These are phyloP conservation scores for Biston betularia DNA, from an alignment of 2,888 invertebrate species.

Conservation along the genomic window DNA sequence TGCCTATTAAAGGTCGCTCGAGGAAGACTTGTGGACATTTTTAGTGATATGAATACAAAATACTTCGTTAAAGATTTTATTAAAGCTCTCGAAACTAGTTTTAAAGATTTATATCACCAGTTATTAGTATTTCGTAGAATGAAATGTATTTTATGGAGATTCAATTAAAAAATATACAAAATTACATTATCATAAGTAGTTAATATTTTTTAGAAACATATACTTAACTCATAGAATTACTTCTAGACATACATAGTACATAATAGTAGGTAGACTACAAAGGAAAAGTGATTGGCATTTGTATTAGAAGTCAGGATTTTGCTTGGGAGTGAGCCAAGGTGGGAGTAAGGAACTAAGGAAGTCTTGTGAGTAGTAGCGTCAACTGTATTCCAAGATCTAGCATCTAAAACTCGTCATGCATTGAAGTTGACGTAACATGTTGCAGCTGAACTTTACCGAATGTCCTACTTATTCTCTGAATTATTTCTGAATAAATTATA, in stretches of 20 bases:
- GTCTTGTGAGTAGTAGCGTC: too few relatives aligned
- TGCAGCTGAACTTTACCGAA: constrained; percentile 39
- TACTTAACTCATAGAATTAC: too few relatives aligned
- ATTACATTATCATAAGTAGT: neutral
- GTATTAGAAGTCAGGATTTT: too few relatives aligned
- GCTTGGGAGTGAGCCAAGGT: too few relatives aligned
- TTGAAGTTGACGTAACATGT: neutral
- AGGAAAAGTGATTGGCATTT: too few relatives aligned
- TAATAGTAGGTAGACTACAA: too few relatives aligned
- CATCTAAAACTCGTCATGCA: neutral
- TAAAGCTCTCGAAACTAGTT: neutral
- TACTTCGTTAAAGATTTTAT: constrained; percentile 7
- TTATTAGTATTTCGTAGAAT: neutral
- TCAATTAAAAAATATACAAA: neutral
- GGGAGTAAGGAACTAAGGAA: too few relatives aligned
- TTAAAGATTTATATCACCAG: too few relatives aligned
- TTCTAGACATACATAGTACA: too few relatives aligned
- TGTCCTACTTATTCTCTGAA: constrained; percentile 38
- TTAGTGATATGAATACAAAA: constrained; percentile 16
- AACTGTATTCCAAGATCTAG: neutral
- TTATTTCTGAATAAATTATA: constrained; percentile 38
- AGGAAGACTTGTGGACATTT: constrained; percentile 35
- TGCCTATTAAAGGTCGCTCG: constrained; percentile 31
- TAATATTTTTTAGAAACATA: too few relatives aligned
- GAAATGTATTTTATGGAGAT: constrained; percentile 7